Evolutionary conservation across 2,888 invertebrate genomes (phyloP).

Genomic region (Heteromyza rotundicornis): DNA sequence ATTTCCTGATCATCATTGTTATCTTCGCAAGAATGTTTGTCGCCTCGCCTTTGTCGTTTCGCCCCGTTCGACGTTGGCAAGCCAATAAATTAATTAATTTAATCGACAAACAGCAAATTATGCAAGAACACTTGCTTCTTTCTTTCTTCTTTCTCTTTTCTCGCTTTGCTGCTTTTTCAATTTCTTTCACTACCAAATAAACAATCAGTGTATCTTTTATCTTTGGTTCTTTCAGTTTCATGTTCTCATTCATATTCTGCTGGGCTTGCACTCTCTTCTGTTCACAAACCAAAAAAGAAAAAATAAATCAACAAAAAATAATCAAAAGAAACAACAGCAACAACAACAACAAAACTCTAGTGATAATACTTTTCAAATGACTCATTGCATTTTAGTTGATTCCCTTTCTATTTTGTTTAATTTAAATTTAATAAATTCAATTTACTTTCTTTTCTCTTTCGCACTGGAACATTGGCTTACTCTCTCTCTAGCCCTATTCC

Average conservation of each 20-base stretch:
- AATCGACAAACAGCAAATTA: conserved; percentile 1
- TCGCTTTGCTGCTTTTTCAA: not conserved
- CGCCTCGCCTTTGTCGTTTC: too few relatives aligned
- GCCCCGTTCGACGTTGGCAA: too few relatives aligned
- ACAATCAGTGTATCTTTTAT: not conserved
- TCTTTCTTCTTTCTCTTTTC: not conserved
- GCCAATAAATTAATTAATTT: not conserved
- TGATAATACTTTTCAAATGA: not conserved
- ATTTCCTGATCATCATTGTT: too few relatives aligned
- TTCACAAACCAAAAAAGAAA: not conserved
- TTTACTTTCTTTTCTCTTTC: not conserved
- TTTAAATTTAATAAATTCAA: not conserved
- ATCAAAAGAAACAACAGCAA: too few relatives aligned
- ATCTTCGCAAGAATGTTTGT: too few relatives aligned
- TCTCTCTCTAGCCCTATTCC: not conserved
- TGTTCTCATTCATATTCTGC: not conserved
- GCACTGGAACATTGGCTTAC: not conserved
- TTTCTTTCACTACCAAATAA: not conserved
- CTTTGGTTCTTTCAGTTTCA: not conserved
- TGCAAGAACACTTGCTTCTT: not conserved
- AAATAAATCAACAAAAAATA: not conserved
- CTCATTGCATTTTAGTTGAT: not conserved
- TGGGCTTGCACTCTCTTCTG: not conserved
- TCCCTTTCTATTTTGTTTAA: not conserved
- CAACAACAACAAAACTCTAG: not conserved